Evolutionary conservation across 2,888 invertebrate genomes (phyloP), one percentile per base, ranked within the genome.

Genomic region (Tinea pellionella): DNA sequence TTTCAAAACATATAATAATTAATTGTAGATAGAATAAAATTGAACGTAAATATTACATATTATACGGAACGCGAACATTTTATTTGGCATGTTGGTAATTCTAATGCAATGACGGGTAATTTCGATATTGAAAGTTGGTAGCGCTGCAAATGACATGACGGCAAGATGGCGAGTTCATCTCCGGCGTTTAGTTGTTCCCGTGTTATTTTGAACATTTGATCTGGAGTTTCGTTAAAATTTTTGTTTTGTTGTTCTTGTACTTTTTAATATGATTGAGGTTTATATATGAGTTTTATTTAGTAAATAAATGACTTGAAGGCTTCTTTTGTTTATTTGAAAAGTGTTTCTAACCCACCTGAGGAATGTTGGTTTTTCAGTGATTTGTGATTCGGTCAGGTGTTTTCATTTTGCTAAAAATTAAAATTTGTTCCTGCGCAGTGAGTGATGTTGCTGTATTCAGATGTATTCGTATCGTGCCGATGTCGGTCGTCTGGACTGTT

Each of bases 291-390:
- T 71, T 70, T 64, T 63, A 63, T 69, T 68, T 69, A 68, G 63
- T 67, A 69, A 1, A 59, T 53, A 32, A 24, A 12, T 19, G 47
- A 60, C 29, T 60, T 15, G 24, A n/a, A 30, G 15, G 4, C 15
- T 7, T 32, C n/a, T 30, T 29, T 60, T 56, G 32, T 37, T 18
- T n/a, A n/a, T 37, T 60, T 15, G 9, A 32, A 66, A 72, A 76
- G 81, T 84, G 80, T 73, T 77, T 78, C 74, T 83, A 80, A 87
- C 88, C 89, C 89, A 90, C 89, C 89, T 90, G 89, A 90, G 89
- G 89, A 89, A 89, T 89, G 89, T 88, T 88, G 81, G 81, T 87
- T 89, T 88, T 89, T 88, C 87, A 88, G 86, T 86, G 87, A 88
- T 89, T 88, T 88, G 88, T 89, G 88, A 85, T 88, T 84, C 78